Evolutionary conservation across 2,888 invertebrate species (phyloP).

Genomic region (Nomada flava): DNA sequence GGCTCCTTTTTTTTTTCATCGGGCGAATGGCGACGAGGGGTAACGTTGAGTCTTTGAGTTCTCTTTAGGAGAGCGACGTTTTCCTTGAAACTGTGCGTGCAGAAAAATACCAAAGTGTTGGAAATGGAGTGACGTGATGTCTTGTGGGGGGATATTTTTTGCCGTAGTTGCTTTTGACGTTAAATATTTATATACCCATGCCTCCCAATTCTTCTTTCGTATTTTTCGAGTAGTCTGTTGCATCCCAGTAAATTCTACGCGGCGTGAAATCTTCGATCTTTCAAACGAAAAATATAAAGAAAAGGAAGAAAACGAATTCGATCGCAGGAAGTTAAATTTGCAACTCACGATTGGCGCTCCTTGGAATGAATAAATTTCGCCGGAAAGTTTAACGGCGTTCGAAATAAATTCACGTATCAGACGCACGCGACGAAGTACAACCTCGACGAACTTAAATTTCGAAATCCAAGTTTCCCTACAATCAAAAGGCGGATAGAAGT

Average conservation of each 20-base stretch:
- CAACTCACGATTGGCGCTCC: too few species aligned
- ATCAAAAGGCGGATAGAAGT: neutral
- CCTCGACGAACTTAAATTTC: neutral
- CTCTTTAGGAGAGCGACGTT: neutral
- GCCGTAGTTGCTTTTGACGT: too few species aligned
- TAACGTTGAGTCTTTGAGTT: slow-evolving; percentile 4
- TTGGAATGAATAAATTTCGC: too few species aligned
- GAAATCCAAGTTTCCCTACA: neutral
- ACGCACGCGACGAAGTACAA: neutral
- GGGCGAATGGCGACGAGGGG: neutral
- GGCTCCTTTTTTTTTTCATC: neutral
- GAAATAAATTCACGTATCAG: neutral
- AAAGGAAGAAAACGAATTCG: too few species aligned
- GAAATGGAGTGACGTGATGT: neutral
- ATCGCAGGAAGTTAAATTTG: too few species aligned
- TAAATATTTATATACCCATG: too few species aligned
- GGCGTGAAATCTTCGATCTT: too few species aligned
- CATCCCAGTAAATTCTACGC: too few species aligned
- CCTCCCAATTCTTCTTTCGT: too few species aligned
- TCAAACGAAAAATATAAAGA: too few species aligned
- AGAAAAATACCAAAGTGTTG: neutral
- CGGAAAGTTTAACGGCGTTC: too few species aligned
- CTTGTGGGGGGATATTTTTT: neutral
- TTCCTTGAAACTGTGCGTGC: neutral
- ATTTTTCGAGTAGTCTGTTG: too few species aligned